Percentiles rank a stretch among this genome's conserved stretches.
Conservation (phyloP, 2,113 vertebrate genomes). For the Limanda limanda region DNA sequence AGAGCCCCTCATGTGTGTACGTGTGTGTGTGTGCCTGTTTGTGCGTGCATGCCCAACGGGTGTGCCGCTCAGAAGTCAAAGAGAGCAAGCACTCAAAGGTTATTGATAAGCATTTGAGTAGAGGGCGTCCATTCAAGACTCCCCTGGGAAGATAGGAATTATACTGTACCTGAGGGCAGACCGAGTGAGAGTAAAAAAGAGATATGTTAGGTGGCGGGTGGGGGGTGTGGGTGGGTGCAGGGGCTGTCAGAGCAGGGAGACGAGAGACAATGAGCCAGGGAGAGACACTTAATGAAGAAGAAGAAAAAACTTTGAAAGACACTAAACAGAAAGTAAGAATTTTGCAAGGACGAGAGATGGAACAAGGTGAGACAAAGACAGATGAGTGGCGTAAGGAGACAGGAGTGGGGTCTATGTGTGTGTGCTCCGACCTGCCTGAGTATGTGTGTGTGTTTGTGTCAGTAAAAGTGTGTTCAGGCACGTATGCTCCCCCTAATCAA, state of each 20-base stretch:
- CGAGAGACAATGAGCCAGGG: constrained; percentile 52
- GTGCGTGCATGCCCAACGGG: constrained; percentile 61
- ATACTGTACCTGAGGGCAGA: constrained; percentile 79
- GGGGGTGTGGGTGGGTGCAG: constrained; percentile 15
- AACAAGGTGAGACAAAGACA: constrained; percentile 40
- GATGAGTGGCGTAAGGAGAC: constrained; percentile 18
- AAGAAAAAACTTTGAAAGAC: constrained; percentile 28
- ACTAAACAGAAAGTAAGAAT: constrained; percentile 44
- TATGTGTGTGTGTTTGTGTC: constrained; percentile 59
- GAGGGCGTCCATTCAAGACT: constrained; percentile 81
- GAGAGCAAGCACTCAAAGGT: constrained; percentile 81
- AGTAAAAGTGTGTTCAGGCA: constrained; percentile 73
- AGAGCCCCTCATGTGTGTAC: constrained; percentile 36
- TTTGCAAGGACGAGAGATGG: constrained; percentile 44
- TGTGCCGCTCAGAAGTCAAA: constrained; percentile 73
- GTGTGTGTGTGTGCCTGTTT: constrained; percentile 30
- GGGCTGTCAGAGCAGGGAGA: constrained; percentile 51
- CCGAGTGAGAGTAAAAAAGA: constrained; percentile 56
- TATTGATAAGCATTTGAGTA: constrained; percentile 85
- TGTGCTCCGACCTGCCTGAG: constrained; percentile 25
- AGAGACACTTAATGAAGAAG: constrained; percentile 47
- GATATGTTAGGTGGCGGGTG: constrained; percentile 51
- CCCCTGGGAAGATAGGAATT: constrained; percentile 79
- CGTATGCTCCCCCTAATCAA: constrained; percentile 78
- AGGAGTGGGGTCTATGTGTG: constrained; percentile 31